Base-by-base conservation (phyloP, 2,797 vertebrate genomes). In the Sebastolobus alascanus region DNA sequence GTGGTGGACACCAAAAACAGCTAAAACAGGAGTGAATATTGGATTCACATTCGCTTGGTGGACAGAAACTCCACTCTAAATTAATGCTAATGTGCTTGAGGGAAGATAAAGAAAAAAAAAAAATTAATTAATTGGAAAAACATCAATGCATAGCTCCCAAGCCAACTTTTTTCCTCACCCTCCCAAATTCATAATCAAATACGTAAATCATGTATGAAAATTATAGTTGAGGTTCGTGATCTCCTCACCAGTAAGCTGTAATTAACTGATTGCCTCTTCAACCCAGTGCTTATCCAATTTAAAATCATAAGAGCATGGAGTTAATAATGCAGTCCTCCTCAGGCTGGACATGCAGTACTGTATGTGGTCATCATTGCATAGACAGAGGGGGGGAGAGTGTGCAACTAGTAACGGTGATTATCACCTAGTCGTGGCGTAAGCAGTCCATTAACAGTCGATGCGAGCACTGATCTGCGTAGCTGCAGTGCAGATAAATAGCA, bases 371-470 rank as follows among this genome's bases (percentile, higher is more conserved):
- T 20, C 37, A n/a, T 25, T 61, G 59, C 52, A 37, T 55, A 31
- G 68, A 79, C 73, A 61, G 58, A 70, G 46, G 37, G 14, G 37
- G 14, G 61, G 33, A 38, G 35, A 60, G 76, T 22, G n/a, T 68
- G 33, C 27, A 37, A 14, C 78, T 33, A 33, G 64, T 55, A 70
- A 68, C 77, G 50, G 59, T 72, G 56, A 79, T 86, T 54, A 76
- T 81, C 68, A 56, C 52, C 52, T 38, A 38, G 68, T 75, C 1
- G 8, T 61, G 20, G 68, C 8, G 13, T 54, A 43, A 8, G 78
- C 70, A 77, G 83, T 84, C 80, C 76, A 89, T 89, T 80, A 89
- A 73, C 70, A 88, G 80, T 80, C 69, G 2, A 46, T 65, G 63
- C n/a, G 35, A 43, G 46, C 4, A 6, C 50, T 72, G 63, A 84